phyloP scores from a whole-genome alignment of 2,888 invertebrate genomes.

The Cancer borealis region DNA sequence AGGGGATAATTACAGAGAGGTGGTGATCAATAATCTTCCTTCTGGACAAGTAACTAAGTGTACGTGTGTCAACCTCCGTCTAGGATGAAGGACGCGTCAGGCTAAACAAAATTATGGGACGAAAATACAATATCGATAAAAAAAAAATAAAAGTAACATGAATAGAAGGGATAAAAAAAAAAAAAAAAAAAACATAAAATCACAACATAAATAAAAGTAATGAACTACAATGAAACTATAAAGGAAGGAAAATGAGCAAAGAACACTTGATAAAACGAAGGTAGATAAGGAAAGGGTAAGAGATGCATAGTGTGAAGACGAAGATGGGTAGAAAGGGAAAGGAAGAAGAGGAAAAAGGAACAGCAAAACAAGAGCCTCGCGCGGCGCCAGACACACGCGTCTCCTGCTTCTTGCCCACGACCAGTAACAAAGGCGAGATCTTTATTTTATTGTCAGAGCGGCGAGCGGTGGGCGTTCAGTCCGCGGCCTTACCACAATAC shows the following conservation, averaged over 20 bases:
- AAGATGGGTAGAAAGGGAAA: background rate
- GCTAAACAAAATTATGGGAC: background rate
- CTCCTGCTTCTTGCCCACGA: constrained; percentile 39
- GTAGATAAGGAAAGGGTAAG: background rate
- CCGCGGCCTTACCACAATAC: background rate
- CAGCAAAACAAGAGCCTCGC: background rate
- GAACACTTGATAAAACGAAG: background rate
- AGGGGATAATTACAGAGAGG: constrained; percentile 2
- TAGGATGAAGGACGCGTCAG: background rate
- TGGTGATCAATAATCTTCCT: background rate
- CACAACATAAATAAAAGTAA: background rate
- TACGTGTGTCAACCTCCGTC: background rate
- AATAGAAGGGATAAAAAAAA: background rate
- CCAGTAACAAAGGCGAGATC: constrained; percentile 36
- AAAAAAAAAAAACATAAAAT: background rate
- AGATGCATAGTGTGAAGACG: background rate
- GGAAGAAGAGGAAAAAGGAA: background rate
- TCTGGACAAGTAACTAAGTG: background rate
- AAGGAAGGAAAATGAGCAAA: background rate
- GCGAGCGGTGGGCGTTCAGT: constrained; percentile 18
- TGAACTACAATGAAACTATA: background rate
- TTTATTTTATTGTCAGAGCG: constrained; percentile 29
- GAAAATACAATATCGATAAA: background rate
- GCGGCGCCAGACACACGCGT: constrained; percentile 35
- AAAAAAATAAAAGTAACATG: background rate